Evolutionary conservation across 2,797 vertebrate species (phyloP).

Genomic region (Valencia hispanica): DNA sequence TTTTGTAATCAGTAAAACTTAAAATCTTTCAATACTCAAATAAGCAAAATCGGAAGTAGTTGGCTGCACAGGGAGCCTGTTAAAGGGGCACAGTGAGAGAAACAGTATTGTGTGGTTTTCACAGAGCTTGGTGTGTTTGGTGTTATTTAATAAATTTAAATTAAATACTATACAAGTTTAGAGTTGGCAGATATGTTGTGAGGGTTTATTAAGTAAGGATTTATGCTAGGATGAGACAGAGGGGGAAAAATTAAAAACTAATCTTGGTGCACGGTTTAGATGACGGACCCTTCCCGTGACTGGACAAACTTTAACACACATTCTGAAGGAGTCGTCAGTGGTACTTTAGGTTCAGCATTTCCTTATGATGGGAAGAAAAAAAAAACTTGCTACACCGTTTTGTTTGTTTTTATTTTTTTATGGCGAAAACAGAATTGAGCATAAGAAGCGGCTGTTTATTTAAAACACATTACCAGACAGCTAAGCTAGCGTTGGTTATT

Average conservation of each 20-base stretch:
- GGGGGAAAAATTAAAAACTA: neutral
- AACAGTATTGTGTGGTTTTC: slow-evolving; percentile 7
- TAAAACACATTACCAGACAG: slow-evolving; percentile 21
- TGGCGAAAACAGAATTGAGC: slow-evolving; percentile 13
- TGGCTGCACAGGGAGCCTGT: neutral
- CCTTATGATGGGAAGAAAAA: slow-evolving; percentile 19
- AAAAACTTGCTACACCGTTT: slow-evolving; percentile 15
- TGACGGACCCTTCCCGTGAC: slow-evolving; percentile 12
- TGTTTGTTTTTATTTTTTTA: slow-evolving; percentile 12
- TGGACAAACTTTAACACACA: slow-evolving; percentile 21
- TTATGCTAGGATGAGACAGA: neutral
- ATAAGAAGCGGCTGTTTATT: slow-evolving; percentile 13
- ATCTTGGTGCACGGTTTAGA: neutral
- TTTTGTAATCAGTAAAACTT: slow-evolving; percentile 21
- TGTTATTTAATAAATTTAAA: too few species aligned
- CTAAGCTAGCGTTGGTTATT: slow-evolving; percentile 17
- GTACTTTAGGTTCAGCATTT: slow-evolving; percentile 33
- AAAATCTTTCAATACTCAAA: slow-evolving; percentile 23
- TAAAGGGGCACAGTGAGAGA: neutral
- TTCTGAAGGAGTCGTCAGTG: slow-evolving; percentile 21
- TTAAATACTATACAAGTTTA: neutral
- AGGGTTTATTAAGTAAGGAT: slow-evolving; percentile 1
- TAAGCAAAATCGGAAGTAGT: slow-evolving; percentile 10
- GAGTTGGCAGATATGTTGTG: slow-evolving; percentile 42
- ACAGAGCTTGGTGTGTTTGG: slow-evolving; percentile 15